Evolutionary conservation across 2,888 invertebrate genomes (phyloP).

Genomic region (Drosophila tanythrix): DNA sequence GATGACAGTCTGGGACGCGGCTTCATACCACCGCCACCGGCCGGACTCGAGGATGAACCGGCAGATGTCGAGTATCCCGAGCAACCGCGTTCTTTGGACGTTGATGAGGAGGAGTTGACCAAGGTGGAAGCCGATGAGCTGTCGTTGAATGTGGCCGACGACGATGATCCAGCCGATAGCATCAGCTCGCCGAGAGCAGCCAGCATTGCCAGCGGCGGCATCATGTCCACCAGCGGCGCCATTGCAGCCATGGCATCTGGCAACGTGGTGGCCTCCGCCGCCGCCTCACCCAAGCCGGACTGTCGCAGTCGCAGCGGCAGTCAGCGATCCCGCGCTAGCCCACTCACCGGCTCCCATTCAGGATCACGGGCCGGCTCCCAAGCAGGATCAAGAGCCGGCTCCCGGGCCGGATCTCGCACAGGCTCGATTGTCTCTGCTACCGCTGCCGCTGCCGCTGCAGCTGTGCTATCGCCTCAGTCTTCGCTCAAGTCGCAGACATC

Average conservation of each 20-base stretch:
- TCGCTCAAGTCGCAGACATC: conserved; percentile 71
- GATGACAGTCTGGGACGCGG: conserved; percentile 67
- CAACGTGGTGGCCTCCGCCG: not conserved
- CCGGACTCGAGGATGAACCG: conserved; percentile 60
- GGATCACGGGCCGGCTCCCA: conserved; percentile 65
- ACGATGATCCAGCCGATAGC: conserved; percentile 58
- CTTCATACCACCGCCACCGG: conserved; percentile 75
- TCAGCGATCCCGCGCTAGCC: conserved; percentile 51
- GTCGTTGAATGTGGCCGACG: conserved; percentile 37
- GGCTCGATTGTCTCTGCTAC: conserved; percentile 76
- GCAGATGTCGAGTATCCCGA: conserved; percentile 25
- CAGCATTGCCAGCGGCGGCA: conserved; percentile 68
- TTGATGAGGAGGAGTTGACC: conserved; percentile 64
- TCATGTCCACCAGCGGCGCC: conserved; percentile 58
- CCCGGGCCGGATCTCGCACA: conserved; percentile 71
- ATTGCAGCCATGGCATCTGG: conserved; percentile 55
- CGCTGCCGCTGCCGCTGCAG: conserved; percentile 12
- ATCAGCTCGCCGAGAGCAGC: conserved; percentile 76
- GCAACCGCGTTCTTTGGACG: conserved; percentile 35
- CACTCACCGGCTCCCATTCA: conserved; percentile 49
- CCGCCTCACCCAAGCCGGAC: conserved; percentile 55
- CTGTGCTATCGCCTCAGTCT: conserved; percentile 71
- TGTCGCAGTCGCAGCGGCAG: conserved; percentile 76
- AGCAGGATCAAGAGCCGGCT: conserved; percentile 65
- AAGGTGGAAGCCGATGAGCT: conserved; percentile 69